Conservation (phyloP, 2,113 vertebrate species). For the Danio rerio region DNA sequence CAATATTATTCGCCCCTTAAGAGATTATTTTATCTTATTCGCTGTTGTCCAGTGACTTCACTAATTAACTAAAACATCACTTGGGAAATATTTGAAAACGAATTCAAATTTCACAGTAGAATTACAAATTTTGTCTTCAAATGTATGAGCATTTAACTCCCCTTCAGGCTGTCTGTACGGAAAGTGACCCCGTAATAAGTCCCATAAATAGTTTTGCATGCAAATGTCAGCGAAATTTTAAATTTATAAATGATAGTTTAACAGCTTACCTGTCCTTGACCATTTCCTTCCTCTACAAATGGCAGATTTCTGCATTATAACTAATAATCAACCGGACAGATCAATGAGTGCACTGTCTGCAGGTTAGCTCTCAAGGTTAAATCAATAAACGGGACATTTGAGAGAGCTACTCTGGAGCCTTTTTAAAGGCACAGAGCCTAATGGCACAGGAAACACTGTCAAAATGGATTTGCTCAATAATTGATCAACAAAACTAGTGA, state of each 20-base stretch:
- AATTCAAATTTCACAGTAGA: too few species aligned
- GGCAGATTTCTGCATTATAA: not conserved
- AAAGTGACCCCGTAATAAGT: not conserved
- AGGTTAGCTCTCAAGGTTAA: slow-evolving; percentile 47
- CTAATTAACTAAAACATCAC: too few species aligned
- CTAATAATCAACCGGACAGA: not conserved
- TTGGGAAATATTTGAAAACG: too few species aligned
- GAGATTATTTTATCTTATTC: too few species aligned
- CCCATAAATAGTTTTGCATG: not conserved
- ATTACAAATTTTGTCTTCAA: too few species aligned
- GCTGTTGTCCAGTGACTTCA: too few species aligned
- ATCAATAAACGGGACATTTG: not conserved
- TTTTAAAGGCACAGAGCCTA: not conserved
- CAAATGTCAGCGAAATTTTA: not conserved
- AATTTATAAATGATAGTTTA: not conserved
- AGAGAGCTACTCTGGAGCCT: not conserved
- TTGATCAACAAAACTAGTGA: slow-evolving; percentile 1
- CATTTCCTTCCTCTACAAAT: not conserved
- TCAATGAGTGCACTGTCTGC: not conserved
- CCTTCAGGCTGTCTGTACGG: not conserved
- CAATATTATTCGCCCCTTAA: too few species aligned
- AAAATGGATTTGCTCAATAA: not conserved
- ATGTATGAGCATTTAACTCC: not conserved
- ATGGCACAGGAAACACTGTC: not conserved
- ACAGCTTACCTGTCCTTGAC: not conserved